These are phyloP conservation scores for Lucifuga dentata DNA, from an alignment of 2,113 vertebrate genomes.

Conservation along the genomic window DNA sequence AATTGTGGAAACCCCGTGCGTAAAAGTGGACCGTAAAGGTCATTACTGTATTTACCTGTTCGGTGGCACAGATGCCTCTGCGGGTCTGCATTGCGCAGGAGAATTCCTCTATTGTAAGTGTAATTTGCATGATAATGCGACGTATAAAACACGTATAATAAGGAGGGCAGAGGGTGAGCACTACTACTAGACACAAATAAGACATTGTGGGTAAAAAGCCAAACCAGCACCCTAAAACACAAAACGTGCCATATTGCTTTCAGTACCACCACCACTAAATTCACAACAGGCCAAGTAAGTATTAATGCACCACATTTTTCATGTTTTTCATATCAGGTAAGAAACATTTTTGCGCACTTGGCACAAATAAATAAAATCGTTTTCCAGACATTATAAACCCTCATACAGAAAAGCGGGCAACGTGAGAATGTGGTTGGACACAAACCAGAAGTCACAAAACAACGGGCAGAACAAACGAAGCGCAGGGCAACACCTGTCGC, in stretches of 20 bases:
- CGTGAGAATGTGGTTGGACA: slow-evolving; percentile 57
- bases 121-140: slow-evolving; percentile 67
- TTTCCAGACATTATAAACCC: slow-evolving; percentile 2
- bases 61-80: slow-evolving; percentile 22
- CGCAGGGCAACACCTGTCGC: slow-evolving; percentile 88
- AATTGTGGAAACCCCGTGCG: slow-evolving; percentile 42
- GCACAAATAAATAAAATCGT: too few species aligned
- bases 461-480: slow-evolving; percentile 84
- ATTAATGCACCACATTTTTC: neutral
- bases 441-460: slow-evolving; percentile 74
- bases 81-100: neutral
- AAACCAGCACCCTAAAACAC: neutral
- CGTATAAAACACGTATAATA: slow-evolving; percentile 44
- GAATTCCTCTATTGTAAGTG: slow-evolving; percentile 34
- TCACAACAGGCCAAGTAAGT: neutral
- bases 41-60: slow-evolving; percentile 49
- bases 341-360: too few species aligned
- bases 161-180: slow-evolving; percentile 39
- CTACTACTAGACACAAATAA: slow-evolving; percentile 45
- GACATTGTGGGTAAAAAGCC: slow-evolving; percentile 18
- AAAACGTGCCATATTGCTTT: neutral
- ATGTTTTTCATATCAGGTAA: too few species aligned
- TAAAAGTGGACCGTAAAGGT: slow-evolving; percentile 35
- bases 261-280: neutral
- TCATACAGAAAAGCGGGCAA: slow-evolving; percentile 16